These are phyloP conservation scores for Amphibalanus amphitrite DNA, from an alignment of 1,140 invertebrate species.

Conservation along the genomic window DNA sequence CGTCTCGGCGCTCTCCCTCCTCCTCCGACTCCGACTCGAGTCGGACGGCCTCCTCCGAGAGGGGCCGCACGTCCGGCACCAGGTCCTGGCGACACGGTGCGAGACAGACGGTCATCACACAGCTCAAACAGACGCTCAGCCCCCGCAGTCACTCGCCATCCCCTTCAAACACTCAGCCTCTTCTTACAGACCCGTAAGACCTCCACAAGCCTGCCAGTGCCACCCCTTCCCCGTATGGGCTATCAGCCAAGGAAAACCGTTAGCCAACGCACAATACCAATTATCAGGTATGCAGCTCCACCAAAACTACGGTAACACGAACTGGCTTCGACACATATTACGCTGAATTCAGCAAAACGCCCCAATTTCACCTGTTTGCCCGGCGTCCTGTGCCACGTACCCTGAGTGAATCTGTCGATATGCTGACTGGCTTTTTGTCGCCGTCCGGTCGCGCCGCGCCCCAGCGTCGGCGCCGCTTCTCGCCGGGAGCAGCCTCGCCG, in stretches of 20 bases:
- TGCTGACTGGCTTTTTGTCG: neutral
- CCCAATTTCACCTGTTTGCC: too few species aligned
- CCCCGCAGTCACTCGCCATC: too few species aligned
- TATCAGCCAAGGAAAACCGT: too few species aligned
- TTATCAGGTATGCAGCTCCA: neutral
- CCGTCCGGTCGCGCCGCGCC: neutral
- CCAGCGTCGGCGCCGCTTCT: neutral
- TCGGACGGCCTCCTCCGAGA: constrained; percentile 32
- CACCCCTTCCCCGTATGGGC: too few species aligned
- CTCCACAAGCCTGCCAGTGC: too few species aligned
- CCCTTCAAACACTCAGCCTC: too few species aligned
- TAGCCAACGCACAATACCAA: too few species aligned
- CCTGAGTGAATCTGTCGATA: neutral
- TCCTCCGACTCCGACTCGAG: constrained; percentile 27
- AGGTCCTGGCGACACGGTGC: neutral
- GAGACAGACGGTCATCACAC: too few species aligned
- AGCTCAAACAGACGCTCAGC: too few species aligned
- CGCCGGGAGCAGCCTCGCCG: neutral
- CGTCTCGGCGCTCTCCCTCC: constrained; percentile 23
- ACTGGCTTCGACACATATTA: too few species aligned
- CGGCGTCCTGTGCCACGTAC: neutral
- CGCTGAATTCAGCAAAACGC: neutral
- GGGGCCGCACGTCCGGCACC: constrained; percentile 15
- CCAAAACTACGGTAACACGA: neutral
- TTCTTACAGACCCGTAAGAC: too few species aligned